Percentiles rank a stretch among this genome's conserved stretches.
Conservation (phyloP, 2,797 vertebrate genomes). For the Allobates femoralis region DNA sequence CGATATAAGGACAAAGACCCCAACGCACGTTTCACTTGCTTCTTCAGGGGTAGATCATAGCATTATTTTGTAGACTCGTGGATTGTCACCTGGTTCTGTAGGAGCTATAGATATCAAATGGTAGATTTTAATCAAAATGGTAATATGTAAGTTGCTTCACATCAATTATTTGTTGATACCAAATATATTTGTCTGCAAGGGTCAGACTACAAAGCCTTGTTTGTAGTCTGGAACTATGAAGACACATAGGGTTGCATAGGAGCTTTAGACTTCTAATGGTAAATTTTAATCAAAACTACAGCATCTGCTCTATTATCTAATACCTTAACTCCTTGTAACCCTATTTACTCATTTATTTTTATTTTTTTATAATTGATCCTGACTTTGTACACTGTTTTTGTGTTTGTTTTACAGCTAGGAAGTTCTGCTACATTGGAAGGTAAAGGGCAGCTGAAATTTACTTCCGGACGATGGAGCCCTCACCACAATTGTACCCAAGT, state of each 20-base stretch:
- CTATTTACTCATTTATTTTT: neutral
- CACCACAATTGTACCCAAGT: conserved; percentile 96
- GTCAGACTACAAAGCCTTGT: neutral
- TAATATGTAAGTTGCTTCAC: too few relatives aligned
- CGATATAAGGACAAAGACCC: too few relatives aligned
- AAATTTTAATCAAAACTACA: neutral
- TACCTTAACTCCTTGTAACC: too few relatives aligned
- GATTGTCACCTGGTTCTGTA: too few relatives aligned
- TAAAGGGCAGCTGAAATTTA: conserved; percentile 95
- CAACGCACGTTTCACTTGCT: too few relatives aligned
- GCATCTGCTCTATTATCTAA: too few relatives aligned
- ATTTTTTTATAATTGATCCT: neutral
- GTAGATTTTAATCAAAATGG: too few relatives aligned
- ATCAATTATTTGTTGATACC: too few relatives aligned
- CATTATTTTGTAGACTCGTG: too few relatives aligned
- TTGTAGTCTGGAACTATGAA: conserved; percentile 2
- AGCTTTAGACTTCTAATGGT: neutral
- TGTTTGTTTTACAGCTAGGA: conserved; percentile 79
- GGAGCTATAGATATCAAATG: too few relatives aligned
- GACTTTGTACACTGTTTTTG: neutral
- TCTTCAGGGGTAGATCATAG: too few relatives aligned
- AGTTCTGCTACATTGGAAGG: conserved; percentile 89
- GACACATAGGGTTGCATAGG: neutral
- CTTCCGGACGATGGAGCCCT: conserved; percentile 93
- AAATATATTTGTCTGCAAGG: too few relatives aligned